Evolutionary conservation across 2,797 vertebrate genomes (phyloP), one percentile per base, ranked within the genome.

Genomic region (Myotis vivesi): DNA sequence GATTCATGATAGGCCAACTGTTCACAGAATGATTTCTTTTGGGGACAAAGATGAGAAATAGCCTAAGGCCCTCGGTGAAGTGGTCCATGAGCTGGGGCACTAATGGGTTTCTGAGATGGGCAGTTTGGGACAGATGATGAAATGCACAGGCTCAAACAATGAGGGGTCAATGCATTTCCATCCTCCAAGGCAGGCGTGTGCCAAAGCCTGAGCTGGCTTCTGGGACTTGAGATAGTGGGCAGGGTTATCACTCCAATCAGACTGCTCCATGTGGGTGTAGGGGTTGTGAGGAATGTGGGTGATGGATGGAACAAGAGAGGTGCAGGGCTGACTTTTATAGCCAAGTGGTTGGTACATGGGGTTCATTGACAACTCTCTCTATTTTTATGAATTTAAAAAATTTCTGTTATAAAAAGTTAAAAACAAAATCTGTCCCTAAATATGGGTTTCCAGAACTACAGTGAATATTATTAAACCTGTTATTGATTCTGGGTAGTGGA

Each of bases 371-470:
- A 86, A 71, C 28, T 85, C 73, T 51, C 36, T 89, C 38, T 95
- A 73, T 88, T 94, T 95, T 89, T 81, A 68, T 87, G 25, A 93
- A 84, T 66, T 87, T 92, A 83, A 71, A 38, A 51, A 46, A 2
- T 59, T 89, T 71, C 91, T 91, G 55, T 79, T 94, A 95, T 66
- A 68, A 92, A 93, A 94, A 55, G 17, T 87, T 80, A 82, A 93
- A 93, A 95, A 92, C 87, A 96, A 95, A 95, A 86, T 93, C 94
- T 95, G 94, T 68, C 85, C 55, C 51, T 73, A 46, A 87, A 90
- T 94, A 92, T 94, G 95, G 96, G 79, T 19, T 28, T 25, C 77
- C 19, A 93, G 87, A 91, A 92, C 44, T 57, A 73, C 66, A 72
- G 57, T 92, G 57, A 30, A 57, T 83, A 92, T 36, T 22, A 10